Base-by-base conservation (phyloP, 1,140 invertebrate genomes). In the Danaus plexippus region DNA sequence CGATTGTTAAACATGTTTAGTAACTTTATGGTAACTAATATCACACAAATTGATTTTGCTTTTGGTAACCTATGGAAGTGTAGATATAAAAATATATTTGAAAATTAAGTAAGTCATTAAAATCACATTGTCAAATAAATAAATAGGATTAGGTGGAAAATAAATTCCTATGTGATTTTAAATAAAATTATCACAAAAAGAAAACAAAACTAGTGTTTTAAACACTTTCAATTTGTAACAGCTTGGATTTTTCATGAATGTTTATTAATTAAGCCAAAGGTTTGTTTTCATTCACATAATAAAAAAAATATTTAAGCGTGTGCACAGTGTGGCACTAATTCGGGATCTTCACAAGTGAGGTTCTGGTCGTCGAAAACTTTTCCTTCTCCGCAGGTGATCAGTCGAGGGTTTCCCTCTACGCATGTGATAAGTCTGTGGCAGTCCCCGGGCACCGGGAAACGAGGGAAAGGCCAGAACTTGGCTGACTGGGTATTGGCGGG, bases 381-480 rank as follows among this genome's bases (percentile, higher is more conserved):
- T 65, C 92, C 94, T 58, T 96, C 93, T 15, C 93, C 95, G 71
- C 96, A 97, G 43, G 92, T 91, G 63, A 96, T 94, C 32, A 97
- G 88, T 63, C 96, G 90, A 1, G 96, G 95, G 76, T 93, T 90
- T 4, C 94, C 93, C 61, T 96, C 93, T 22, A 96, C 95, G 75
- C 95, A 97, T 18, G 95, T 96, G 75, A 97, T 95, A 45, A 96
- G 88, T 51, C 92, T 90, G 69, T 93, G 92, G 75, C 94, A 95
- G 73, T 96, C 94, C 18, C 93, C 93, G 11, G 93, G 92, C 11
- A 95, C 92, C 0, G 94, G 88, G 88, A 95, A 97, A 57, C 95
- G 90, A 9, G 96, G 96, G 89, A 92, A 96, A 1, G 96, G 96
- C 92, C 94, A 95, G 89, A 96, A 98, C 78, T 93, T 93, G 59